A percentile compares a stretch with the other conserved stretches of the same genome.
Evolutionary conservation across 2,113 vertebrate species (phyloP).

Genomic region (Tragelaphus strepsiceros): DNA sequence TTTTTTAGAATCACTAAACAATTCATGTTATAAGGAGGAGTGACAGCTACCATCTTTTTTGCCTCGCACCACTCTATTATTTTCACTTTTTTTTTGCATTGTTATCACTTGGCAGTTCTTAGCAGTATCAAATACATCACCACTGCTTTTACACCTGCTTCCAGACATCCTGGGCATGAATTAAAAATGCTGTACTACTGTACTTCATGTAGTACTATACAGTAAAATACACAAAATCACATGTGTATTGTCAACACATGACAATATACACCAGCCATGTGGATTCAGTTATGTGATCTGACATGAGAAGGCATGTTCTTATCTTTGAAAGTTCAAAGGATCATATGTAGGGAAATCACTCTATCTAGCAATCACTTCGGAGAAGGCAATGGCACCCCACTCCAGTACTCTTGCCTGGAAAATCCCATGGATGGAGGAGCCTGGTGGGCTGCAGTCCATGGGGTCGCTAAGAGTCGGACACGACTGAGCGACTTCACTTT

Average conservation of each 20-base stretch:
- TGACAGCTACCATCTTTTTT: neutral
- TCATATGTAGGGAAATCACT: neutral
- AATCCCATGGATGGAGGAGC: too few relatives aligned
- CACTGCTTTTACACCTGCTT: neutral
- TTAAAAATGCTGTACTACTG: neutral
- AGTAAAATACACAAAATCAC: neutral
- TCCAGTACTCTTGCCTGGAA: too few relatives aligned
- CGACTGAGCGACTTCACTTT: too few relatives aligned
- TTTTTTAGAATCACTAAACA: neutral
- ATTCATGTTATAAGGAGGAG: neutral
- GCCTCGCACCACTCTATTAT: accelerated
- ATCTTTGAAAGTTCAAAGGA: neutral
- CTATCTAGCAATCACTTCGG: neutral
- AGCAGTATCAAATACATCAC: neutral
- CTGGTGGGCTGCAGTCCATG: too few relatives aligned
- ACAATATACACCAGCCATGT: neutral
- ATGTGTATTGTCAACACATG: neutral
- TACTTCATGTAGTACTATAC: neutral
- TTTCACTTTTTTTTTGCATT: neutral
- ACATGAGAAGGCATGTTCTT: neutral
- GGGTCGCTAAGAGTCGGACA: too few relatives aligned
- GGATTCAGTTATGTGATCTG: neutral
- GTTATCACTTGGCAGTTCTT: neutral
- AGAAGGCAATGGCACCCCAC: too few relatives aligned
- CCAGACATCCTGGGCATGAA: neutral